A percentile compares a stretch with the other conserved stretches of the same genome.
Evolutionary conservation across 1,140 invertebrate species (phyloP).

Genomic region (Zaprionus vittiger): DNA sequence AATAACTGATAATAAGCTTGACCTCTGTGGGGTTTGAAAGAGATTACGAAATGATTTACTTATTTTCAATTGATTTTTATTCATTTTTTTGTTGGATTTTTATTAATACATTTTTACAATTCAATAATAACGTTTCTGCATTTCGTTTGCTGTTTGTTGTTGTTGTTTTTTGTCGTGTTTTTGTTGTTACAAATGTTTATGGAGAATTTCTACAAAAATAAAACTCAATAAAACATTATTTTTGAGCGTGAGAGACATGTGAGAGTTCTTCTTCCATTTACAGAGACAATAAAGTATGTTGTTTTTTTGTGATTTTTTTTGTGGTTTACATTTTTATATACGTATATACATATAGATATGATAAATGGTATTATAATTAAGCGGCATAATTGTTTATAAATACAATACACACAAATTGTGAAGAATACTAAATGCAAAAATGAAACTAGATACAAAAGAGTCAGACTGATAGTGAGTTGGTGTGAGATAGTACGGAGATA

Average conservation of each 20-base stretch:
- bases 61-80: slow-evolving; percentile 76
- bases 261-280: slow-evolving; percentile 58
- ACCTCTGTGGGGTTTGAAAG: slow-evolving; percentile 39
- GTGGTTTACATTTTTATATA: slow-evolving; percentile 51
- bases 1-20: slow-evolving; percentile 47
- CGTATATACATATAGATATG: slow-evolving; percentile 48
- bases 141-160: slow-evolving; percentile 60
- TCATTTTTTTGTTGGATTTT: slow-evolving; percentile 73
- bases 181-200: slow-evolving; percentile 61
- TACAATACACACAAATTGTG: slow-evolving; percentile 77
- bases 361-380: slow-evolving; percentile 71
- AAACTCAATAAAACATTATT: slow-evolving; percentile 42
- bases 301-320: slow-evolving; percentile 61
- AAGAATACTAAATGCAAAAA: slow-evolving; percentile 83
- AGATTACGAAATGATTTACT: slow-evolving; percentile 6
- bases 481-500: slow-evolving; percentile 44
- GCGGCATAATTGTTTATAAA: slow-evolving; percentile 83
- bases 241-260: slow-evolving; percentile 80
- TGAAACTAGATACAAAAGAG: slow-evolving; percentile 83
- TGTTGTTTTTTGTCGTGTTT: slow-evolving; percentile 20
- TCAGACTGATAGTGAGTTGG: slow-evolving; percentile 75
- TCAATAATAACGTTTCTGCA: slow-evolving; percentile 77
- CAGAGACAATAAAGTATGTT: slow-evolving; percentile 56
- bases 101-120: slow-evolving; percentile 68
- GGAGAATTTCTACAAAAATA: slow-evolving; percentile 60